Conservation (phyloP, 2,113 vertebrate species). For the Peucedramus taeniatus region DNA sequence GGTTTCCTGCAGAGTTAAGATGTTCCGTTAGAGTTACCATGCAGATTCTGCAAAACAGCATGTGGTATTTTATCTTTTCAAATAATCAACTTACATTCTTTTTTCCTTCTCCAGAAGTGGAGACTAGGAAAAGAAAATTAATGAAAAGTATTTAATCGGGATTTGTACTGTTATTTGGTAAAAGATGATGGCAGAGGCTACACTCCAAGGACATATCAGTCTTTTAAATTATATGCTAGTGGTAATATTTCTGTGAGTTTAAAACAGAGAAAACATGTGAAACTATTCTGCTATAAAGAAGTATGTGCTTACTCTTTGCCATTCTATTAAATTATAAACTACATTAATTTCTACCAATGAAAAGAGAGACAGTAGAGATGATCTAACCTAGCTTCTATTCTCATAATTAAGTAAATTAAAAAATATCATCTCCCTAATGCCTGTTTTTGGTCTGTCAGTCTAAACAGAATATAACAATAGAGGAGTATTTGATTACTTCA, state of each 20-base stretch:
- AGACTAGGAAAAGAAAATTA: neutral
- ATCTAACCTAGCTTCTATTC: neutral
- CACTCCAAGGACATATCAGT: neutral
- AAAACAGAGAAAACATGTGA: neutral
- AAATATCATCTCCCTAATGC: neutral
- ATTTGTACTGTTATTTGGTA: neutral
- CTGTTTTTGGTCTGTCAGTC: neutral
- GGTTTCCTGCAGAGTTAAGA: neutral
- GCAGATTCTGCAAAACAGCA: neutral
- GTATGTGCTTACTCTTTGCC: neutral
- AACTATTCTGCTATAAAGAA: neutral
- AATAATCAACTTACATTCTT: neutral
- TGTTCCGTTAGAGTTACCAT: neutral
- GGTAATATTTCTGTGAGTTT: neutral
- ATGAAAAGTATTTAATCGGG: neutral
- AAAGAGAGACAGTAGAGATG: neutral
- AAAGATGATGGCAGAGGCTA: neutral
- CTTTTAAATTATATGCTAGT: neutral
- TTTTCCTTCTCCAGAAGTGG: neutral
- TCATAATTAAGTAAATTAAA: neutral
- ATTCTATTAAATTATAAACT: neutral
- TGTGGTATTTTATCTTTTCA: neutral
- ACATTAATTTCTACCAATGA: neutral
- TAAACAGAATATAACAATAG: neutral
- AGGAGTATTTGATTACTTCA: neutral